Percentiles rank a stretch among this genome's conserved stretches.
Conservation (phyloP, 2,797 vertebrate genomes). For the Lerista edwardsae region DNA sequence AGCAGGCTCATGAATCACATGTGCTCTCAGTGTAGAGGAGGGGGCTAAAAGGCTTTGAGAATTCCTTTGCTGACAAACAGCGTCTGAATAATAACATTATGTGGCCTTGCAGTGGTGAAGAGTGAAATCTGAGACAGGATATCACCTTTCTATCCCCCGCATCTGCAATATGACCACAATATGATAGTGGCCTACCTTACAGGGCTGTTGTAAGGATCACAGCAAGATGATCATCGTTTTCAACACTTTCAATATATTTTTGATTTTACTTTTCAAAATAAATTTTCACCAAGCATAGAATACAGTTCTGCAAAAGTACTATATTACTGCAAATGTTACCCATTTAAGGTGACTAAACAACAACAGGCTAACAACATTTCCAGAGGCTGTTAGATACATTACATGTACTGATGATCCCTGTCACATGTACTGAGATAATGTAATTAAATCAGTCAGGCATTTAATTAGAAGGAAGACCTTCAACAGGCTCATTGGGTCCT, state of each 20-base stretch:
- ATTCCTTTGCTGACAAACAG: no score
- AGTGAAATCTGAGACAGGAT: neutral
- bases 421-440: neutral
- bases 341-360: neutral
- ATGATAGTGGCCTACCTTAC: neutral
- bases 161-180: neutral
- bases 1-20: neutral
- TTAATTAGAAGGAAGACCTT: neutral
- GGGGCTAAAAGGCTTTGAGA: no score
- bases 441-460: neutral
- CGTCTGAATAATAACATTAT: neutral
- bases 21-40: neutral
- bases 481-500: neutral
- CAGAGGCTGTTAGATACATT: neutral
- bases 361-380: neutral
- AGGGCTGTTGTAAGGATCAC: neutral
- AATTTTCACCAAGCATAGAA: no score
- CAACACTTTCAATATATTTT: neutral
- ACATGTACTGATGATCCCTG: neutral
- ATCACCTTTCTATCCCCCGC: neutral
- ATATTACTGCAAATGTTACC: neutral
- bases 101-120: neutral
- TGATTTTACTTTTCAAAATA: neutral
- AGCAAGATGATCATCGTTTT: neutral
- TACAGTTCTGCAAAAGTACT: no score